These are phyloP conservation scores for Phalacrocorax carbo DNA, from an alignment of 2,113 vertebrate species.

Conservation along the genomic window DNA sequence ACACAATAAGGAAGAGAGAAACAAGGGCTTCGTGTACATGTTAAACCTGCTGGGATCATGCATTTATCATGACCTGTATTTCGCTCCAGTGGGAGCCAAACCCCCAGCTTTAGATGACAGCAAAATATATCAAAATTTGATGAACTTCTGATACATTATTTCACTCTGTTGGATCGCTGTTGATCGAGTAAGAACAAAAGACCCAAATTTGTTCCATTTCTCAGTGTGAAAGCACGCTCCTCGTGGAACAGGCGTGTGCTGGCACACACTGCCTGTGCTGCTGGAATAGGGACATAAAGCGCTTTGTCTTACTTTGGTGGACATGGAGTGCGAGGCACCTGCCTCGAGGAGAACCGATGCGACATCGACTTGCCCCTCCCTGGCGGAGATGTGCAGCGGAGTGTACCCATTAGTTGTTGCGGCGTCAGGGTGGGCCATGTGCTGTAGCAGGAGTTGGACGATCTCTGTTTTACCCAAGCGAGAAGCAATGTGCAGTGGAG, in stretches of 20 bases:
- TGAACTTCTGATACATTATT: neutral
- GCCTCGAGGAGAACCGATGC: conserved; percentile 92
- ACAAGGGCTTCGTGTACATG: neutral
- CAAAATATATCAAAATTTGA: neutral
- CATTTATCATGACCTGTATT: neutral
- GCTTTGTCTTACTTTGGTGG: conserved; percentile 85
- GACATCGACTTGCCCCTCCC: conserved; percentile 94
- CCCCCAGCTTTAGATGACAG: neutral
- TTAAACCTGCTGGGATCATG: fast-evolving
- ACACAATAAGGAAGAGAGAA: neutral
- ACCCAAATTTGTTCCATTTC: neutral
- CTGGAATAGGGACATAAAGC: fast-evolving
- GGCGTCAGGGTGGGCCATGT: conserved; percentile 96
- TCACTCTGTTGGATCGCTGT: neutral
- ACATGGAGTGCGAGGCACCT: conserved; percentile 90
- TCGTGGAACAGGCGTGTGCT: fast-evolving
- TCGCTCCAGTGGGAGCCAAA: neutral
- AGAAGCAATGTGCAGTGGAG: conserved; percentile 95
- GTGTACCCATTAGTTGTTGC: conserved; percentile 95
- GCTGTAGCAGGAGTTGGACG: conserved; percentile 93
- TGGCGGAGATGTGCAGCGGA: conserved; percentile 92
- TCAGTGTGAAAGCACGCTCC: neutral
- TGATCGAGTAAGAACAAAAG: neutral
- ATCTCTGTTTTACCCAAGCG: conserved; percentile 98
- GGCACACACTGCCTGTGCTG: neutral